phyloP scores from a whole-genome alignment of 2,888 invertebrate genomes.

The Calliphora vomitoria region DNA sequence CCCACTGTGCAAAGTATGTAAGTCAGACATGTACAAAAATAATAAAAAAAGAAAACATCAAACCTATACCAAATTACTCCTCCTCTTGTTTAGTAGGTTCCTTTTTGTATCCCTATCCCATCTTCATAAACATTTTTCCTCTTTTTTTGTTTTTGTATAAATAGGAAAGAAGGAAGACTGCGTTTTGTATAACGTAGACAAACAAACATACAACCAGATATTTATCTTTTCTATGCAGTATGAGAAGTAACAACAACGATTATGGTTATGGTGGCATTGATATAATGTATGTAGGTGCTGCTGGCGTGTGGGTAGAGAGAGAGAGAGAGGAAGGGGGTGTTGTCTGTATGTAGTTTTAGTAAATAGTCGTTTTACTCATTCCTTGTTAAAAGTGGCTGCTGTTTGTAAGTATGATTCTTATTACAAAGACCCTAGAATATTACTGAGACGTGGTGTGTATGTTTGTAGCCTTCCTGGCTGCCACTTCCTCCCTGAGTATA shows the following conservation, averaged over 20 bases:
- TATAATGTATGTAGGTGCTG: background rate
- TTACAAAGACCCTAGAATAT: slow-evolving; percentile 24
- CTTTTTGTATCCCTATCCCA: background rate
- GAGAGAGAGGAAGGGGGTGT: background rate
- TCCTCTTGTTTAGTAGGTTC: slow-evolving; percentile 26
- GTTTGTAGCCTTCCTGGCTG: slow-evolving; percentile 49
- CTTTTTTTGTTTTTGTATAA: background rate
- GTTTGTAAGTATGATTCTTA: slow-evolving; percentile 26
- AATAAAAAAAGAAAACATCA: background rate
- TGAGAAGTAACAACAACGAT: slow-evolving; percentile 3
- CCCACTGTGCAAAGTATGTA: slow-evolving; percentile 33
- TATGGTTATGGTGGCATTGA: background rate
- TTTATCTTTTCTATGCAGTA: slow-evolving; percentile 14
- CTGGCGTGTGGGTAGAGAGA: background rate
- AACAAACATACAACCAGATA: slow-evolving; percentile 27
- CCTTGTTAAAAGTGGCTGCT: slow-evolving; percentile 45
- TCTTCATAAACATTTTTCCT: background rate
- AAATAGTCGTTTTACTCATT: slow-evolving; percentile 44
- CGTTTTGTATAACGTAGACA: slow-evolving; percentile 29
- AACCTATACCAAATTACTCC: background rate
- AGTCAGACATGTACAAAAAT: slow-evolving; percentile 29
- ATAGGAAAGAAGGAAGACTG: slow-evolving; percentile 45
- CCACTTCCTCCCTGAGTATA: slow-evolving; percentile 19
- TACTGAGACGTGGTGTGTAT: slow-evolving; percentile 8
- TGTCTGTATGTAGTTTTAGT: slow-evolving; percentile 12